phyloP scores from a whole-genome alignment of 2,888 invertebrate genomes.

The Acleris emargana region DNA sequence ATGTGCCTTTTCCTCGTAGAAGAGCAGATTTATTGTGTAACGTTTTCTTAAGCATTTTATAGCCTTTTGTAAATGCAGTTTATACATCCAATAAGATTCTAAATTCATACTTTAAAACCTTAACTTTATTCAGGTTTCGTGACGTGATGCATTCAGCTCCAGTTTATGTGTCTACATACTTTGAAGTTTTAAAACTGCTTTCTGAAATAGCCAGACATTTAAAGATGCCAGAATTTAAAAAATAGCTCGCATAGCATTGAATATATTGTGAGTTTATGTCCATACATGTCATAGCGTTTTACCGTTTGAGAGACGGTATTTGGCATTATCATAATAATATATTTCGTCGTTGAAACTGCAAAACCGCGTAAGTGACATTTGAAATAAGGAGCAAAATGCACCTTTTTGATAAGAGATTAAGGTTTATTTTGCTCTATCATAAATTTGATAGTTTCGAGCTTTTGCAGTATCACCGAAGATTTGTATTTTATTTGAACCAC shows the following conservation, averaged over 20 bases:
- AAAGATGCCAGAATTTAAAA: neutral
- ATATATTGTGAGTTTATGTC: slow-evolving; percentile 5
- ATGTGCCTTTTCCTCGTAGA: no score
- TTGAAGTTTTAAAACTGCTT: slow-evolving; percentile 6
- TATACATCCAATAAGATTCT: slow-evolving; percentile 19
- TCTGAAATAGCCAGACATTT: neutral
- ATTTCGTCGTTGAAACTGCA: no score
- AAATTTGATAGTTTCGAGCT: no score
- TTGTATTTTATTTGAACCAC: no score
- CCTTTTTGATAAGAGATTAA: no score
- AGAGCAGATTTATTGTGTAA: neutral
- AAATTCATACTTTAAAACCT: slow-evolving; percentile 12
- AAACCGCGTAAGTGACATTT: no score
- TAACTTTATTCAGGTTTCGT: slow-evolving; percentile 2
- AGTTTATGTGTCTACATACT: slow-evolving; percentile 34
- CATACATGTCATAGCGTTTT: neutral
- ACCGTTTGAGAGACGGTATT: neutral
- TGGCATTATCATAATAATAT: neutral
- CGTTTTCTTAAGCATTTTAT: neutral
- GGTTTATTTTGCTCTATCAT: no score
- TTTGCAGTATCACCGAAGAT: no score
- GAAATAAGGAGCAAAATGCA: no score
- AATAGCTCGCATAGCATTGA: neutral
- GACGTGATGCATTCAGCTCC: slow-evolving; percentile 10
- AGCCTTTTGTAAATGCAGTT: neutral